phyloP scores from a whole-genome alignment of 2,797 vertebrate species.

The Lagocephalus sceleratus region DNA sequence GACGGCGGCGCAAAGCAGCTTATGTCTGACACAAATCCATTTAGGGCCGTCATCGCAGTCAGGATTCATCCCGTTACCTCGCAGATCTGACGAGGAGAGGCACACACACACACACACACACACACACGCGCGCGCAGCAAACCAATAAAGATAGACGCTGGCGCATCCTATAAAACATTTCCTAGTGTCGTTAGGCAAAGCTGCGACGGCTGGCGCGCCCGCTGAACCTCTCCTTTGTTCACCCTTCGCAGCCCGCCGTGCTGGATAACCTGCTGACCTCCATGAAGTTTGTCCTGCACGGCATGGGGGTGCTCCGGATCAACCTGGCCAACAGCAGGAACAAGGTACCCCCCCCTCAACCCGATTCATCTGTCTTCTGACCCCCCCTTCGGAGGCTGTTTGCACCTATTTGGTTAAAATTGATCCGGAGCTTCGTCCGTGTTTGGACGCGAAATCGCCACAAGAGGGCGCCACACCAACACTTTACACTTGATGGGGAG shows the following conservation, averaged over 20 bases:
- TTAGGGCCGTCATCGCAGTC: slow-evolving; percentile 26
- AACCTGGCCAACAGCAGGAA: slow-evolving; percentile 77
- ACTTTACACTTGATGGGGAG: neutral
- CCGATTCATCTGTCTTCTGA: too few species aligned
- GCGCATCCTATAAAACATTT: too few species aligned
- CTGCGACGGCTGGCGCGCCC: too few species aligned
- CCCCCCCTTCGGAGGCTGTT: too few species aligned
- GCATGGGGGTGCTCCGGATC: slow-evolving; percentile 78
- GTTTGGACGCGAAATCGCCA: slow-evolving; percentile 32
- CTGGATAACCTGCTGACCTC: slow-evolving; percentile 81
- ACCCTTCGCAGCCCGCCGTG: slow-evolving; percentile 68
- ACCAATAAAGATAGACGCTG: too few species aligned
- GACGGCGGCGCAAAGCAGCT: neutral
- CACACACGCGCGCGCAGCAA: neutral
- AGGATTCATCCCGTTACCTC: slow-evolving; percentile 27
- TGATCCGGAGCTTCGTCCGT: neutral
- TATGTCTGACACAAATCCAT: slow-evolving; percentile 16
- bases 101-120: neutral
- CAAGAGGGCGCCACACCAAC: slow-evolving; percentile 50
- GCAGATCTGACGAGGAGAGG: slow-evolving; percentile 24
- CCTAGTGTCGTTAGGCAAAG: too few species aligned
- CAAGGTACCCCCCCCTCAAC: slow-evolving; percentile 55
- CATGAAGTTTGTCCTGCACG: slow-evolving; percentile 81
- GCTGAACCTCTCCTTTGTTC: slow-evolving; percentile 20
- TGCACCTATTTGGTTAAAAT: neutral